Conservation (phyloP, 2,113 vertebrate genomes). For the Macrotus californicus region DNA sequence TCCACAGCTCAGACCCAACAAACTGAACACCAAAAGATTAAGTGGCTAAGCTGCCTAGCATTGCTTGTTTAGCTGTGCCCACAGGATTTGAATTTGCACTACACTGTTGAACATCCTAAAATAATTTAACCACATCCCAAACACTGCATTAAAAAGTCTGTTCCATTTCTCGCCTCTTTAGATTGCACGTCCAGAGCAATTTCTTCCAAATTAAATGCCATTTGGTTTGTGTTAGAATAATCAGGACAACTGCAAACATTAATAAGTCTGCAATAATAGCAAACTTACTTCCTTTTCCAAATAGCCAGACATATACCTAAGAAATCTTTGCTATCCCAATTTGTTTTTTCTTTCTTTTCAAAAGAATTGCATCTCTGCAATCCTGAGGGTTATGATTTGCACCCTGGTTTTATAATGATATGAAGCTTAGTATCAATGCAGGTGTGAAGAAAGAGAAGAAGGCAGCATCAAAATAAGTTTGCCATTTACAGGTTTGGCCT, state of each 20-base stretch:
- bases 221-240: slow-evolving; percentile 78
- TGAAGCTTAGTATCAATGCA: neutral
- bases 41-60: slow-evolving; percentile 77
- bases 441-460: neutral
- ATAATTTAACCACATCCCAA: slow-evolving; percentile 80
- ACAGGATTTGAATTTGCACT: slow-evolving; percentile 82
- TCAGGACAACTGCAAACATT: slow-evolving; percentile 75
- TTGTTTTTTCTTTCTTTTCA: neutral
- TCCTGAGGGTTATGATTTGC: neutral
- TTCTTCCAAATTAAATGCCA: slow-evolving; percentile 80
- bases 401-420: slow-evolving; percentile 5
- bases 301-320: neutral
- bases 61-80: slow-evolving; percentile 79
- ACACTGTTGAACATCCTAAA: slow-evolving; percentile 77
- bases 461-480: neutral
- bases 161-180: slow-evolving; percentile 78
- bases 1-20: slow-evolving; percentile 78
- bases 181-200: slow-evolving; percentile 72
- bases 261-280: slow-evolving; percentile 72
- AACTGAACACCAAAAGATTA: slow-evolving; percentile 81
- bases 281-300: slow-evolving; percentile 70
- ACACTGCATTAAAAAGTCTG: slow-evolving; percentile 73
- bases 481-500: neutral
- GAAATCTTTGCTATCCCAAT: neutral
- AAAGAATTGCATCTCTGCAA: neutral